phyloP scores from a whole-genome alignment of 1,140 invertebrate genomes.

The Listronotus oregonensis region DNA sequence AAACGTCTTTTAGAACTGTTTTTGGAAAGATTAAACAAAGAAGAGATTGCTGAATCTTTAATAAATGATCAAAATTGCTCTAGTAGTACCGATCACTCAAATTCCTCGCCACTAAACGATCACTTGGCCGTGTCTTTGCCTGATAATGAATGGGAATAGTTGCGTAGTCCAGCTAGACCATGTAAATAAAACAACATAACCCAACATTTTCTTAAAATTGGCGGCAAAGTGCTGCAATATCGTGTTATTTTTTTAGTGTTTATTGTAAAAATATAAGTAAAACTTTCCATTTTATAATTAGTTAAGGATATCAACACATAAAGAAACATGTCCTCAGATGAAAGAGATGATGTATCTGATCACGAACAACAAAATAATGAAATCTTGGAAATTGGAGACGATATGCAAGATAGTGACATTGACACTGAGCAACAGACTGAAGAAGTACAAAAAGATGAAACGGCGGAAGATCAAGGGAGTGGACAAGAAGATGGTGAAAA shows the following conservation, averaged over 20 bases:
- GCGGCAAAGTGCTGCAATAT: slow-evolving; percentile 19
- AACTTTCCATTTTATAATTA: neutral
- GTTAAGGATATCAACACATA: neutral
- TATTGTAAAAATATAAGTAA: slow-evolving; percentile 7
- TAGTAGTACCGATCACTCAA: neutral
- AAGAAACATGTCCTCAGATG: slow-evolving; percentile 33
- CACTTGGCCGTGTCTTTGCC: neutral
- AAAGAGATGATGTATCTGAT: slow-evolving; percentile 28
- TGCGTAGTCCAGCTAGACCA: slow-evolving; percentile 13
- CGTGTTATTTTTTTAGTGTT: slow-evolving; percentile 3
- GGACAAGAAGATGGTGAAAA: slow-evolving; percentile 31
- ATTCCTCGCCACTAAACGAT: slow-evolving; percentile 21
- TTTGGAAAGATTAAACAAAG: slow-evolving; percentile 62
- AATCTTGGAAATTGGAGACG: slow-evolving; percentile 36
- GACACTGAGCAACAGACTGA: slow-evolving; percentile 40
- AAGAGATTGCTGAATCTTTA: neutral
- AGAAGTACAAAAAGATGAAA: slow-evolving; percentile 41
- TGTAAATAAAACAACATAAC: slow-evolving; percentile 38
- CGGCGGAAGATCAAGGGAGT: slow-evolving; percentile 35
- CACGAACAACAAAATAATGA: slow-evolving; percentile 36
- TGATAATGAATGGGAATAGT: slow-evolving; percentile 24
- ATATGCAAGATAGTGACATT: slow-evolving; percentile 19
- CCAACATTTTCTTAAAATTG: slow-evolving; percentile 30
- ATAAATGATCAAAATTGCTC: slow-evolving; percentile 2
- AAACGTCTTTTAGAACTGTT: slow-evolving; percentile 66